Percentiles rank a stretch among this genome's conserved stretches.
Evolutionary conservation across 2,888 invertebrate species (phyloP).

Genomic region (Allophyes oxyacanthae): DNA sequence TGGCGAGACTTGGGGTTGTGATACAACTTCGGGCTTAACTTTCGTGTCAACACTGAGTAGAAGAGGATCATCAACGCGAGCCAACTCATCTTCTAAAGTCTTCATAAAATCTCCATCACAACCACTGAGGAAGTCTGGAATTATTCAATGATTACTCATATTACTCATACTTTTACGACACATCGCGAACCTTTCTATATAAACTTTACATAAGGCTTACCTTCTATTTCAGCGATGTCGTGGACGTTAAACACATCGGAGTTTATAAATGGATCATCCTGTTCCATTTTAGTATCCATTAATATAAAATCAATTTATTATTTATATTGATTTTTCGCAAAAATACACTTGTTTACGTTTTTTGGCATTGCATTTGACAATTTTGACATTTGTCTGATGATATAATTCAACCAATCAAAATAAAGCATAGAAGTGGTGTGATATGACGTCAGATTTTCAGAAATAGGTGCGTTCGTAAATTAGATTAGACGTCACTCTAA

Average conservation of each 20-base stretch:
- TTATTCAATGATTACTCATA: constrained; percentile 29
- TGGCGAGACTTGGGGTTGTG: constrained; percentile 75
- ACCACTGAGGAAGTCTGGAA: constrained; percentile 91
- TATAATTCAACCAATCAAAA: constrained; percentile 88
- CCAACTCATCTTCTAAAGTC: constrained; percentile 82
- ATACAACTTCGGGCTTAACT: constrained; percentile 65
- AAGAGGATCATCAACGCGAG: constrained; percentile 74
- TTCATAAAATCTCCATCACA: constrained; percentile 91
- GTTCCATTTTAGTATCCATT: constrained; percentile 70
- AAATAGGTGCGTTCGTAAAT: constrained; percentile 33
- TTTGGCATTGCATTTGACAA: constrained; percentile 75
- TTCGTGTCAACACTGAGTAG: constrained; percentile 76
- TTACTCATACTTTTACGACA: constrained; percentile 41
- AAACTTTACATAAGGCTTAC: constrained; percentile 74
- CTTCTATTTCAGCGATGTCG: constrained; percentile 92
- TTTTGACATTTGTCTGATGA: constrained; percentile 78
- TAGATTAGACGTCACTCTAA: no score
- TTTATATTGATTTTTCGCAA: constrained; percentile 33
- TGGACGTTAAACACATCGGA: constrained; percentile 91
- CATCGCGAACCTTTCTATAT: constrained; percentile 4
- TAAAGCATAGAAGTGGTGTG: constrained; percentile 87
- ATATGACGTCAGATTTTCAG: constrained; percentile 86
- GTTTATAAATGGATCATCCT: constrained; percentile 79
- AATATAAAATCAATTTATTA: constrained; percentile 20
- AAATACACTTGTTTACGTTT: constrained; percentile 78